Conservation (phyloP, 1,140 invertebrate genomes). For the Zaprionus tsacasi region DNA sequence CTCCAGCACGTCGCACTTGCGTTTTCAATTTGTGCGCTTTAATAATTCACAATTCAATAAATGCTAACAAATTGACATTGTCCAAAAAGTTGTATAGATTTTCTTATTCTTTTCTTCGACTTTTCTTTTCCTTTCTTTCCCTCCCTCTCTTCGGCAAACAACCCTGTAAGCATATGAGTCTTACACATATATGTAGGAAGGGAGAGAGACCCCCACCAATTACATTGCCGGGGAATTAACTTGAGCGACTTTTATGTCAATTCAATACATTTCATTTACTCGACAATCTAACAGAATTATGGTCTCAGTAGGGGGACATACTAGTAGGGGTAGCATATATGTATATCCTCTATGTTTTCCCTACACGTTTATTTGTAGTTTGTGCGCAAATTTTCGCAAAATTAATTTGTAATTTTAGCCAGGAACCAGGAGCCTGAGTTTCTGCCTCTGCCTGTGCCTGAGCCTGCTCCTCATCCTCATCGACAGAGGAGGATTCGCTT, state of each 20-base stretch:
- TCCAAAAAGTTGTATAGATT: slow-evolving; percentile 73
- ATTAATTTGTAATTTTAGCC: slow-evolving; percentile 82
- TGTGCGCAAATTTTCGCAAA: slow-evolving; percentile 75
- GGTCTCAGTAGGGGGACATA: no score
- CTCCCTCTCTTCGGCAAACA: slow-evolving; percentile 28
- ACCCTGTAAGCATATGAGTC: slow-evolving; percentile 71
- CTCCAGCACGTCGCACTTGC: slow-evolving; percentile 26
- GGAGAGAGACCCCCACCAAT: slow-evolving; percentile 52
- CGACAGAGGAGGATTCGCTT: slow-evolving; percentile 27
- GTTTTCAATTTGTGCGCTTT: slow-evolving; percentile 83
- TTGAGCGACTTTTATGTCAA: slow-evolving; percentile 83
- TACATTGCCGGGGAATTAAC: slow-evolving; percentile 78
- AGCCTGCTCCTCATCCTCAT: background rate
- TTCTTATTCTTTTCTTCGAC: slow-evolving; percentile 24
- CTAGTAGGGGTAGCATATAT: background rate
- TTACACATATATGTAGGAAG: background rate
- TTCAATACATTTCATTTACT: slow-evolving; percentile 83
- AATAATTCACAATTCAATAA: slow-evolving; percentile 84
- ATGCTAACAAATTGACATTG: slow-evolving; percentile 83
- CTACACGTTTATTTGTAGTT: slow-evolving; percentile 53
- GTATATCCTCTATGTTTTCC: slow-evolving; percentile 60
- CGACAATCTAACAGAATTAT: slow-evolving; percentile 27
- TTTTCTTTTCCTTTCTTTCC: slow-evolving; percentile 11
- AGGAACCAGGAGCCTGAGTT: background rate
- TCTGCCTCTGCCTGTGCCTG: background rate